Percentiles rank a stretch among this genome's conserved stretches.
Conservation (phyloP, 37 sponge, comb jelly and placozoan species). For the Chondrilla cf. caribensis region DNA sequence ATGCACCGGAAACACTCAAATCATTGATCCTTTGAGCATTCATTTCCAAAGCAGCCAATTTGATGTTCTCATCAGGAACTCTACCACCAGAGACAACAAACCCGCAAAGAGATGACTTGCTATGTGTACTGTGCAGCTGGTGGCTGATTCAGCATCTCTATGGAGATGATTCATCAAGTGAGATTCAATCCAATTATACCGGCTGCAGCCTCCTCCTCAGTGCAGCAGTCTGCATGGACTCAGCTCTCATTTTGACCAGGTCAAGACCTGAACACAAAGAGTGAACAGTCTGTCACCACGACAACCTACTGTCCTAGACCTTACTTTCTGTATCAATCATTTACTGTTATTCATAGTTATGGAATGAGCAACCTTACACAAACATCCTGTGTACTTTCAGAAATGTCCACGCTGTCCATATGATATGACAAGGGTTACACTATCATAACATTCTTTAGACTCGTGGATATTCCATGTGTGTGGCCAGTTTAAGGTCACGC, state of each 20-base stretch:
- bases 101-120: conserved; percentile 69
- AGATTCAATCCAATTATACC: conserved; percentile 67
- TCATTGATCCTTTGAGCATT: conserved; percentile 28
- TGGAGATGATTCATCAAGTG: conserved; percentile 17
- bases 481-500: too few species aligned
- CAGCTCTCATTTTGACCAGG: conserved; percentile 61
- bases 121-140: conserved; percentile 29
- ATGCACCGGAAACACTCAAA: conserved; percentile 84
- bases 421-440: too few species aligned
- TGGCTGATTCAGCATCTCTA: not conserved
- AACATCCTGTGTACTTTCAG: too few species aligned
- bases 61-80: conserved; percentile 23
- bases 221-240: conserved; percentile 83
- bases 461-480: too few species aligned
- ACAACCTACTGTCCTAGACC: too few species aligned
- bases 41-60: not conserved
- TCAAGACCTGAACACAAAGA: conserved; percentile 41
- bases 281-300: too few species aligned
- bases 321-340: too few species aligned
- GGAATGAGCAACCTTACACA: too few species aligned
- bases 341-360: too few species aligned
- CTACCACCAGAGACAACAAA: conserved; percentile 53
- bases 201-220: conserved; percentile 33
- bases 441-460: too few species aligned
- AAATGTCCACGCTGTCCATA: too few species aligned